Evolutionary conservation across 2,797 vertebrate genomes (phyloP).

Genomic region (Paratrypauchen microcephalus): DNA sequence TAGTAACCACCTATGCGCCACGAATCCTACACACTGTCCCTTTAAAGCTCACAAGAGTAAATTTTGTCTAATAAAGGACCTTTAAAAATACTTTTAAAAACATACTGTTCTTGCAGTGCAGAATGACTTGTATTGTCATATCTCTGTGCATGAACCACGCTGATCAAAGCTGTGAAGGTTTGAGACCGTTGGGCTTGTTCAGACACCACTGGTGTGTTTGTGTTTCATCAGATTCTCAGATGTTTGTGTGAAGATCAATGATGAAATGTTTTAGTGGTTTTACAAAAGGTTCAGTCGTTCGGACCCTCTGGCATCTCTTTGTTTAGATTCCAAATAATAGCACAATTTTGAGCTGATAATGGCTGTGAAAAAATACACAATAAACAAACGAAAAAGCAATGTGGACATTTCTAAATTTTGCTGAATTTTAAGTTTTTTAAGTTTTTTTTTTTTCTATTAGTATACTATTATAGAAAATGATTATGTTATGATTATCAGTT

Average conservation of each 20-base stretch:
- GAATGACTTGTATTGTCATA: too few relatives aligned
- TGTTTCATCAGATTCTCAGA: slow-evolving; percentile 1
- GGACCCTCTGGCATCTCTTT: background rate
- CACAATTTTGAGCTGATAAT: background rate
- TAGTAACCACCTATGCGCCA: too few relatives aligned
- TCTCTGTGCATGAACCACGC: too few relatives aligned
- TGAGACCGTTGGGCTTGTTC: background rate
- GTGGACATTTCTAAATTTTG: slow-evolving; percentile 5
- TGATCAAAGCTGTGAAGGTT: background rate
- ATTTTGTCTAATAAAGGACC: too few relatives aligned
- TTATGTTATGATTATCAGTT: too few relatives aligned
- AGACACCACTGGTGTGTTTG: background rate
- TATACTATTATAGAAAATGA: too few relatives aligned
- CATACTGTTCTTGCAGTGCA: too few relatives aligned
- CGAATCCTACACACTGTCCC: too few relatives aligned
- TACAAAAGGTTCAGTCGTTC: background rate
- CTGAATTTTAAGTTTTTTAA: too few relatives aligned
- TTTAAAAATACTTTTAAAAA: too few relatives aligned
- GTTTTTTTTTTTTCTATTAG: too few relatives aligned
- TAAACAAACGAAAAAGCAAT: background rate
- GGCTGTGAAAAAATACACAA: background rate
- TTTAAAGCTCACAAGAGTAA: too few relatives aligned
- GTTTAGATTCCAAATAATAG: background rate
- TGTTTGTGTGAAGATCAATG: background rate
- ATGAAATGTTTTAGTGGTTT: slow-evolving; percentile 6